phyloP scores from a whole-genome alignment of 1,140 invertebrate genomes.

The Zophobas atratus region DNA sequence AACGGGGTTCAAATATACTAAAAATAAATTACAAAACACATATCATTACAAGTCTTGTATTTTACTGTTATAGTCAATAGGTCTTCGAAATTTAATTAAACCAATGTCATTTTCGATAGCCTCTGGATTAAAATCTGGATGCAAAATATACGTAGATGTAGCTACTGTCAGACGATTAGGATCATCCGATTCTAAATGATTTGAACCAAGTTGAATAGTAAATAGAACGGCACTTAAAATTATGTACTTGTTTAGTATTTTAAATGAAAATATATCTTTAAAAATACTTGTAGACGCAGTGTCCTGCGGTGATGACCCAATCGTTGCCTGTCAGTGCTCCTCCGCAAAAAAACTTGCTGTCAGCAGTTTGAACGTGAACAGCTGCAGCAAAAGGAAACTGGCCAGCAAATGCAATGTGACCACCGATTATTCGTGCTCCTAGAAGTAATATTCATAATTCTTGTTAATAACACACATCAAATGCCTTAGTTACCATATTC shows the following conservation, averaged over 20 bases:
- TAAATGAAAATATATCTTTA: background rate
- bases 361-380: background rate
- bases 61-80: background rate
- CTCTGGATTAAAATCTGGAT: background rate
- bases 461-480: too few species aligned
- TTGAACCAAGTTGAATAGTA: background rate
- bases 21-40: too few species aligned
- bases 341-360: background rate
- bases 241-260: background rate
- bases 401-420: background rate
- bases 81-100: background rate
- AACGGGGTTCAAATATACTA: background rate
- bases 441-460: background rate
- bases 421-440: background rate
- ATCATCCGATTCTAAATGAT: background rate
- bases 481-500: too few species aligned
- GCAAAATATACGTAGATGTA: background rate
- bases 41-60: too few species aligned
- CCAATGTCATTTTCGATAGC: background rate
- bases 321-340: background rate
- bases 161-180: background rate
- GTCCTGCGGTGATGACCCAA: background rate
- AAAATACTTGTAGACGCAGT: slow-evolving; percentile 12
- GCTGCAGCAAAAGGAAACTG: background rate
- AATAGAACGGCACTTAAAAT: background rate